These are phyloP conservation scores for Harlomillsia oculata DNA, from an alignment of 1,140 invertebrate species.

Conservation along the genomic window DNA sequence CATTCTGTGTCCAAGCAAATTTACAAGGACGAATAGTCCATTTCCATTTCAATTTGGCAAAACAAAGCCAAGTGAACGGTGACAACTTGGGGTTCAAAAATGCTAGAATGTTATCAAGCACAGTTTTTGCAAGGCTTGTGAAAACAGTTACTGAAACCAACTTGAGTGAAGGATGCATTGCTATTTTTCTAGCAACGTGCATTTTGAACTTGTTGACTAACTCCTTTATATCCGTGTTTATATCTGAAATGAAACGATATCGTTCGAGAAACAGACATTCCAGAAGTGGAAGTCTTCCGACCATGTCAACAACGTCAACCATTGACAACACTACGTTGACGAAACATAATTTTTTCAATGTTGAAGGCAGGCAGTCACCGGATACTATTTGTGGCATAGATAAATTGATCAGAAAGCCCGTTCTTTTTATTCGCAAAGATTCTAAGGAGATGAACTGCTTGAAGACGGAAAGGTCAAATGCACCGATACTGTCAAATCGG, in stretches of 20 bases:
- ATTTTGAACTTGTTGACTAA: conserved; percentile 2
- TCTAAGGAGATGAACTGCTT: neutral
- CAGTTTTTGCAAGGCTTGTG: conserved; percentile 3
- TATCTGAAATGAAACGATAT: neutral
- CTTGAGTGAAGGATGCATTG: neutral
- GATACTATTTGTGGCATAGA: neutral
- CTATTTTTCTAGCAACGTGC: neutral
- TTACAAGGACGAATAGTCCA: too few species aligned
- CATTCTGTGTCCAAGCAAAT: too few species aligned
- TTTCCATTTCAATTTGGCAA: too few species aligned
- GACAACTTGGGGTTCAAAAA: neutral
- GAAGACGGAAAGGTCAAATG: conserved; percentile 1
- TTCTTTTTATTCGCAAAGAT: conserved; percentile 4
- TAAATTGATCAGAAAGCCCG: neutral
- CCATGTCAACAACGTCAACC: neutral
- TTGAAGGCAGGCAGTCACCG: neutral
- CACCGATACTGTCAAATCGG: neutral
- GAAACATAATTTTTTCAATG: conserved; percentile 3
- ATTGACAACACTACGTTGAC: neutral
- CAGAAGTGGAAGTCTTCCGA: neutral
- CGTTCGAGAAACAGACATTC: conserved; percentile 8
- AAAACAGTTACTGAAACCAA: neutral
- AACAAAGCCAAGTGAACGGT: too few species aligned
- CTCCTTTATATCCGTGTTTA: neutral
- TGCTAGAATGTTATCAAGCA: neutral